A percentile compares a stretch with the other conserved stretches of the same genome.
Conservation (phyloP, 1,140 invertebrate genomes). For the Scaptomyza graminum region DNA sequence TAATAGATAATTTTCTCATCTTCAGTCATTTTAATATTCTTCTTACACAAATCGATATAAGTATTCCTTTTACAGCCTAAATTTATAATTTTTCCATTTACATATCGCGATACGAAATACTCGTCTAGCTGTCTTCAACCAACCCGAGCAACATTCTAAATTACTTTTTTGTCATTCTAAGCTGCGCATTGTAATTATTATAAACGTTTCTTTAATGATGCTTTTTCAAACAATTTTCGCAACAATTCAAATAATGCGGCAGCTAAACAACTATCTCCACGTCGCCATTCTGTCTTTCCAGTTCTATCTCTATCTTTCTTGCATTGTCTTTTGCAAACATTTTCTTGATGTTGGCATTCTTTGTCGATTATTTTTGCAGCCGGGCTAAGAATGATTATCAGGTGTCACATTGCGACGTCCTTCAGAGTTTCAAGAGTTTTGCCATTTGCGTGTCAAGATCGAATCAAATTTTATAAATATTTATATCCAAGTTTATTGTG, state of each 20-base stretch:
- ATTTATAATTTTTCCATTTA: neutral
- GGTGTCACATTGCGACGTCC: conserved; percentile 5
- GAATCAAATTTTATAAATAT: conserved; percentile 31
- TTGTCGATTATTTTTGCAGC: conserved; percentile 2
- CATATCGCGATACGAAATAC: neutral
- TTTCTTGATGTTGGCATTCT: conserved; percentile 11
- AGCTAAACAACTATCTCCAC: neutral
- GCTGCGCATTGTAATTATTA: neutral
- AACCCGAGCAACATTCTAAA: neutral
- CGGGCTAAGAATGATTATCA: neutral
- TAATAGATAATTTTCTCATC: no score
- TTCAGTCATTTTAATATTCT: no score
- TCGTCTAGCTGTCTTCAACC: neutral
- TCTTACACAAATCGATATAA: no score
- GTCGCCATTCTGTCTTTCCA: neutral
- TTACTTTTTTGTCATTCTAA: neutral
- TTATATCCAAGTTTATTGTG: conserved; percentile 9
- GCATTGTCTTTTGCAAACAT: neutral
- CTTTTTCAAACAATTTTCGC: no score
- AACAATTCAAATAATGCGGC: conserved; percentile 19
- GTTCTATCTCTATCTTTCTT: neutral
- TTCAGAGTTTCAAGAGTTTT: neutral
- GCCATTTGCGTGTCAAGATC: conserved; percentile 22
- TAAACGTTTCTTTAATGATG: no score
- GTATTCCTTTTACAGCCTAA: neutral